Evolutionary conservation across 1,140 invertebrate genomes (phyloP).

Genomic region (Wasmannia auropunctata): DNA sequence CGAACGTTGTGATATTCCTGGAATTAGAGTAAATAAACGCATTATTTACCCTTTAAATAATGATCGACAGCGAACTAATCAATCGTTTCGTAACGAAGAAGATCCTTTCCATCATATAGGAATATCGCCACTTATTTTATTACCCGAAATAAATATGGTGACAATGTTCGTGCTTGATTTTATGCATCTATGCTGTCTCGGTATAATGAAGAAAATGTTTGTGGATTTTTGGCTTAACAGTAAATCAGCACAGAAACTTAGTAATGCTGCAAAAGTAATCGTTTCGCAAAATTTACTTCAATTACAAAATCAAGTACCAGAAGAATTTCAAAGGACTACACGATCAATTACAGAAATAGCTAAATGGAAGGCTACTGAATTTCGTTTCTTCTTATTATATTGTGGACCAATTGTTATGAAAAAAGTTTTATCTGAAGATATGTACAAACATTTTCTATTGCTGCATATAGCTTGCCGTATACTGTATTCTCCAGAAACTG

Average conservation of each 20-base stretch:
- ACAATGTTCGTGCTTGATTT: background rate
- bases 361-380: background rate
- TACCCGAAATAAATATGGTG: background rate
- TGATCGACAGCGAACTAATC: background rate
- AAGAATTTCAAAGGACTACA: background rate
- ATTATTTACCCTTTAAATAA: background rate
- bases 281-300: background rate
- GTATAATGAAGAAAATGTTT: background rate
- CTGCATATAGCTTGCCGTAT: background rate
- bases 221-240: background rate
- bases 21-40: background rate
- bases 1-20: background rate
- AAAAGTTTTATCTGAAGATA: background rate
- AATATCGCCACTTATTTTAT: background rate
- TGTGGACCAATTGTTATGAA: background rate
- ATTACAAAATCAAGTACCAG: background rate
- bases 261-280: background rate
- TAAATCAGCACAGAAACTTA: background rate
- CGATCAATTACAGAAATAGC: background rate
- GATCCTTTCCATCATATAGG: background rate
- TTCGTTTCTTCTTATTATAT: background rate
- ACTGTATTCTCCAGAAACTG: background rate
- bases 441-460: background rate
- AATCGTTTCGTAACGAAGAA: background rate
- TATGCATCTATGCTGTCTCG: background rate